Conservation (phyloP, 2,888 invertebrate genomes). For the Lochmaea capreae region DNA sequence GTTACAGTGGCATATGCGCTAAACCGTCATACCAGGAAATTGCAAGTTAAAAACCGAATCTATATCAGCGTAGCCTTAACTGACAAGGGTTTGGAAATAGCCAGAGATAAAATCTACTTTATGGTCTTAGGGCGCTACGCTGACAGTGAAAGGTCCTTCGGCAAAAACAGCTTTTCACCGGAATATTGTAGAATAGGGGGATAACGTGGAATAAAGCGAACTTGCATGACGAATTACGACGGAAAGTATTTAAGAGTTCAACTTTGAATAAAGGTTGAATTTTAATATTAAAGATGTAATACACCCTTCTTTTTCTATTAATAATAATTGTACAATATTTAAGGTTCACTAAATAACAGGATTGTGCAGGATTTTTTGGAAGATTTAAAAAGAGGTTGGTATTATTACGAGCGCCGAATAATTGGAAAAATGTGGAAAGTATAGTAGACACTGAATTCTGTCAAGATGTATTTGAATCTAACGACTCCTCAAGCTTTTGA, state of each 20-base stretch:
- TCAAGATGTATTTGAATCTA: too few species aligned
- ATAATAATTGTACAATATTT: too few species aligned
- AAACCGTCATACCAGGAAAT: constrained; percentile 27
- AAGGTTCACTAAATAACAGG: too few species aligned
- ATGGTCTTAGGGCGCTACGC: constrained; percentile 44
- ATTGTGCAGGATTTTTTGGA: too few species aligned
- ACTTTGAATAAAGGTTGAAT: constrained; percentile 21
- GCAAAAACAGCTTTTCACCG: constrained; percentile 28
- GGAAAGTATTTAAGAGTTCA: constrained; percentile 27
- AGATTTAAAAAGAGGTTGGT: too few species aligned
- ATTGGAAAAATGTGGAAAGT: too few species aligned
- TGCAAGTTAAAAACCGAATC: constrained; percentile 47
- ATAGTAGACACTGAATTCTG: too few species aligned
- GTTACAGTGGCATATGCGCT: neutral
- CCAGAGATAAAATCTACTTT: constrained; percentile 53
- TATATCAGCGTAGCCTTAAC: constrained; percentile 44
- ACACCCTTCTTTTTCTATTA: neutral
- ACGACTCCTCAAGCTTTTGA: too few species aligned
- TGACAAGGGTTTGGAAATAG: constrained; percentile 51
- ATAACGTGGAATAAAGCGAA: constrained; percentile 28
- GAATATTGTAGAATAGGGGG: constrained; percentile 21
- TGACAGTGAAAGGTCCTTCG: constrained; percentile 34
- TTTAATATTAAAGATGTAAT: constrained; percentile 15
- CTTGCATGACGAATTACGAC: constrained; percentile 13
- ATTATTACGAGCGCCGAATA: too few species aligned